Base-by-base conservation (phyloP, 2,113 vertebrate species). In the Smithornis capensis region DNA sequence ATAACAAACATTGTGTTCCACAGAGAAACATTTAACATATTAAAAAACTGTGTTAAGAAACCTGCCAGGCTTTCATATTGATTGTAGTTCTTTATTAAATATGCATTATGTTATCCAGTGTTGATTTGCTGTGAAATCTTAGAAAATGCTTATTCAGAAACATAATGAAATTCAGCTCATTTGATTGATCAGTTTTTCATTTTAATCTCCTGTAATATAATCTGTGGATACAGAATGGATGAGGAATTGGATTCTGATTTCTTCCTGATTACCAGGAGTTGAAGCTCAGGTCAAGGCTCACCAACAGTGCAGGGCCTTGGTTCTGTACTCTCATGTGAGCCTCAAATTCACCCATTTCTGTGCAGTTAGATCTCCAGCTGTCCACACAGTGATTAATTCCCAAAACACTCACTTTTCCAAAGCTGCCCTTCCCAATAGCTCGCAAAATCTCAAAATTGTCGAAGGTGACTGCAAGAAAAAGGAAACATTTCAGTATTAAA, bases 371-470 rank as follows among this genome's bases (percentile, higher is more conserved):
- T 29, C 78, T 74, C 38, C 74, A 86, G 50, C 50, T 82, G 25
- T 44, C n/a, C 52, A 37, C 23, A 22, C 0, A 1, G 23, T 23
- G 33, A 16, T 86, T 37, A 69, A 33, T 23, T 84, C 57, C 62
- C 22, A n/a, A 55, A 82, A 83, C 25, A 95, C 98, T 98, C 95
- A 99, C 99, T 98, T 99, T 99, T 86, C 99, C 99, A 25, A 99
- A 99, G 93, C 99, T 99, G 91, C 99, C 99, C 97, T 99, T 99
- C 83, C 99, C 99, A 81, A 99, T 99, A 49, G 99, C 99, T 96
- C 99, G 97, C 79, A 99, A 95, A 96, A 99, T 99, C 98, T 99
- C 99, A 97, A 99, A 99, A 93, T 99, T 98, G 97, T 99, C 99
- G 24, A 99, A 99, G 95, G 98, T 99, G 69, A 99, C 99, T 99